phyloP scores from a whole-genome alignment of 2,888 invertebrate species.

The Trilocha varians region DNA sequence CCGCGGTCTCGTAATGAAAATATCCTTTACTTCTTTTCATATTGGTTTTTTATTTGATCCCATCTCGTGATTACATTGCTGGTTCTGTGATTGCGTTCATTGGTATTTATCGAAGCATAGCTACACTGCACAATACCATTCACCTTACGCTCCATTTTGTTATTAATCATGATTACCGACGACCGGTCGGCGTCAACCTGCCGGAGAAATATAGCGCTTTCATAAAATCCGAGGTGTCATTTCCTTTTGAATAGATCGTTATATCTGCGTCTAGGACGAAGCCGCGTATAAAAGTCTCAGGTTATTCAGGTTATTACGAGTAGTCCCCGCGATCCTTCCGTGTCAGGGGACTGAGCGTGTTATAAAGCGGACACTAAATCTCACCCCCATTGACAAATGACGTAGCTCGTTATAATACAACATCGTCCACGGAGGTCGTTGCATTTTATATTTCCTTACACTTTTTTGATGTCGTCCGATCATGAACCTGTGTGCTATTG shows the following conservation, averaged over 20 bases:
- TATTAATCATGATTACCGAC: conserved; percentile 8
- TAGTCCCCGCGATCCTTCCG: conserved; percentile 24
- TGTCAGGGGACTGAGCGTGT: conserved; percentile 21
- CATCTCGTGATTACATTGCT: conserved; percentile 19
- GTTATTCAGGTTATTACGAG: conserved; percentile 42
- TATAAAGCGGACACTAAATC: conserved; percentile 49
- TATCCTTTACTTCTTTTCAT: conserved; percentile 28
- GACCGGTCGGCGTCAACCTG: conserved; percentile 17
- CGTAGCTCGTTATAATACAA: conserved; percentile 45
- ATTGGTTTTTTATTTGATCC: conserved; percentile 26
- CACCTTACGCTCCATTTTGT: neutral
- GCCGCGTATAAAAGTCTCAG: conserved; percentile 38
- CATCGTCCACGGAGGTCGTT: conserved; percentile 40
- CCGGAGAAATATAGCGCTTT: conserved; percentile 38
- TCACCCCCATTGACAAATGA: conserved; percentile 53
- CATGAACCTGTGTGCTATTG: conserved; percentile 28
- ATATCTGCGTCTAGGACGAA: conserved; percentile 32
- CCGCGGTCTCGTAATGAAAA: conserved; percentile 31
- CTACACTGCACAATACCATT: conserved; percentile 4
- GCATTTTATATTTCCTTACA: conserved; percentile 41
- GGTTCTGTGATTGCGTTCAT: conserved; percentile 18
- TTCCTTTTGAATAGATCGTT: conserved; percentile 59
- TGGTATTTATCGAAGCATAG: conserved; percentile 11
- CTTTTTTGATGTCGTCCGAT: conserved; percentile 29
- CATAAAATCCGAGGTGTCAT: conserved; percentile 56